Base-by-base conservation (phyloP, 53 echinoderm and acorn worm genomes). In the Arbacia lixula region DNA sequence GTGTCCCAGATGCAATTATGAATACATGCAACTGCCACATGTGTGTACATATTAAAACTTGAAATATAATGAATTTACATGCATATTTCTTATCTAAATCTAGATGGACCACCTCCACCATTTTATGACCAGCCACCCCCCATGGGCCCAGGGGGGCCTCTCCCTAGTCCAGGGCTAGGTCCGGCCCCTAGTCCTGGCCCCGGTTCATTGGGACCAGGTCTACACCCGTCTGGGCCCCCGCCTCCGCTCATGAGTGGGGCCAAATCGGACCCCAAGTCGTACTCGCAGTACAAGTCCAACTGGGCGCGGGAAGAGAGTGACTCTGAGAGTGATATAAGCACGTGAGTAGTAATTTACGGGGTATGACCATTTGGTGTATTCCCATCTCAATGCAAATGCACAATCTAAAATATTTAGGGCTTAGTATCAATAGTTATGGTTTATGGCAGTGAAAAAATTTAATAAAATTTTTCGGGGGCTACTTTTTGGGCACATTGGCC, bases 311-410 rank as follows among this genome's bases (percentile, higher is more conserved):
- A 68, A 9, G 65, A 53, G 19, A 77, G 72, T 43, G 76, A 80
- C 42, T 58, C 85, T 40, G 95, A 95, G 64, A 95, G 95, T 71
- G 95, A 95, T 54, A 95, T 95, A 71, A 95, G 95, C 92, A 90
- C 85, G 95, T 95, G 55, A 76, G 95, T 75, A 46, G 8, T 46
- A 14, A 46, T 46, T 46, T 46, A 14, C 46, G 46, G 8, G 8
- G 8, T 46, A n/a, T n/a, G n/a, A n/a, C n/a, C n/a, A n/a, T n/a
- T n/a, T n/a, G n/a, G n/a, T n/a, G n/a, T n/a, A n/a, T n/a, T n/a
- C n/a, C n/a, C n/a, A n/a, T n/a, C n/a, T n/a, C n/a, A n/a, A n/a
- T n/a, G n/a, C n/a, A n/a, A n/a, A n/a, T n/a, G n/a, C n/a, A n/a
- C n/a, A n/a, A n/a, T n/a, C n/a, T n/a, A n/a, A n/a, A n/a, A n/a